phyloP scores from a whole-genome alignment of 2,888 invertebrate species.

The Lasioglossum morio region DNA sequence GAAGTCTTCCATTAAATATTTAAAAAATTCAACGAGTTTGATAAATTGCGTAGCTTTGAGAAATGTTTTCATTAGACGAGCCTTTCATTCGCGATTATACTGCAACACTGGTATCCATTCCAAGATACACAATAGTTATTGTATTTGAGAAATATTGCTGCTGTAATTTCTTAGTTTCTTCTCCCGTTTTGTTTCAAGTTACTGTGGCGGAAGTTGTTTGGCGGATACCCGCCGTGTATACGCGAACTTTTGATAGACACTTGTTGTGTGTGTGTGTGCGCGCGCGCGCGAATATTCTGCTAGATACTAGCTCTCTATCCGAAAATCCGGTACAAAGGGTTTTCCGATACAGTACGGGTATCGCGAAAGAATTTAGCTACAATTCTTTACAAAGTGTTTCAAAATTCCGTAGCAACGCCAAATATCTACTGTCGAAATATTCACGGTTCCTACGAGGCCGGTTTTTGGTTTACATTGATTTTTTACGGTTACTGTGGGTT shows the following conservation, averaged over 20 bases:
- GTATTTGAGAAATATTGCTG: neutral
- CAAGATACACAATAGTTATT: neutral
- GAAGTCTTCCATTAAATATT: neutral
- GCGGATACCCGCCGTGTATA: neutral
- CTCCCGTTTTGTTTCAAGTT: neutral
- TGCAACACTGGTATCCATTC: neutral
- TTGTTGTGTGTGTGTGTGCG: neutral
- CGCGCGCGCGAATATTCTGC: neutral
- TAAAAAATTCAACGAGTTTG: neutral
- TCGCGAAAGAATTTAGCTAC: slow-evolving; percentile 14
- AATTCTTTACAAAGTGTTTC: slow-evolving; percentile 19
- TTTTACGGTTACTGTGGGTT: neutral
- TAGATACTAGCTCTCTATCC: slow-evolving; percentile 7
- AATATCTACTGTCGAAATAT: slow-evolving; percentile 9
- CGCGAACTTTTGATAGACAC: slow-evolving; percentile 11
- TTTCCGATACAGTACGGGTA: slow-evolving; percentile 13
- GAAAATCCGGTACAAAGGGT: slow-evolving; percentile 21
- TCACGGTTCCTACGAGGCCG: neutral
- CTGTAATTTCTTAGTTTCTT: slow-evolving; percentile 11
- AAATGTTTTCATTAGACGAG: neutral
- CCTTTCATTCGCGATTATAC: neutral
- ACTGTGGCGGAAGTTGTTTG: slow-evolving; percentile 4
- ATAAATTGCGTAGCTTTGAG: neutral
- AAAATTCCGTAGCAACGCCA: slow-evolving; percentile 12
- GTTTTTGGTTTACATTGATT: slow-evolving; percentile 11